phyloP scores from a whole-genome alignment of 2,797 vertebrate species.

The Pseudomugil gertrudae region DNA sequence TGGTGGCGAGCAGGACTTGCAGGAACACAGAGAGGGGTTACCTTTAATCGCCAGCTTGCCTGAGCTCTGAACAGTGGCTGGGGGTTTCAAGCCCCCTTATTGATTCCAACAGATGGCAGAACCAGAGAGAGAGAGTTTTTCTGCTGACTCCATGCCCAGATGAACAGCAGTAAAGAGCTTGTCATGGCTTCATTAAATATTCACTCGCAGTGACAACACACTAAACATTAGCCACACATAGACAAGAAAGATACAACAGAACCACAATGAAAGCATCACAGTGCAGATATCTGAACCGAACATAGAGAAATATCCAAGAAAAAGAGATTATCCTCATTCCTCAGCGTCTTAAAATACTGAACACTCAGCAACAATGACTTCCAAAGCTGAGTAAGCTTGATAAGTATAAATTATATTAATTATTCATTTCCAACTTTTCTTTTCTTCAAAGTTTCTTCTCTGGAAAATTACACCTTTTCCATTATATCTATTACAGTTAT shows the following conservation, averaged over 20 bases:
- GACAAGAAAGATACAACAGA: slow-evolving; percentile 41
- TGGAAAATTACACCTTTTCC: slow-evolving; percentile 26
- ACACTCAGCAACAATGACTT: slow-evolving; percentile 46
- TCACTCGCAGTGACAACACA: slow-evolving; percentile 70
- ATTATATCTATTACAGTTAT: slow-evolving; percentile 28
- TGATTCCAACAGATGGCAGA: slow-evolving; percentile 82
- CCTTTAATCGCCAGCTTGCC: slow-evolving; percentile 79
- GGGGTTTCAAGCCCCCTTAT: slow-evolving; percentile 71
- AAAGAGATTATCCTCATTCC: slow-evolving; percentile 52
- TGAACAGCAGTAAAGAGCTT: slow-evolving; percentile 76
- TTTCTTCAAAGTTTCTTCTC: slow-evolving; percentile 26
- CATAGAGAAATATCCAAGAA: slow-evolving; percentile 23
- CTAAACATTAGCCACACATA: slow-evolving; percentile 63
- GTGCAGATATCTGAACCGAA: slow-evolving; percentile 48
- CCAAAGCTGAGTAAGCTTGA: slow-evolving; percentile 45
- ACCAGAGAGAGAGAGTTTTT: slow-evolving; percentile 70
- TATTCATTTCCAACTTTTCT: slow-evolving; percentile 56
- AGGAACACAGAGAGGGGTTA: slow-evolving; percentile 74
- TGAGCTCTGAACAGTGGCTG: slow-evolving; percentile 66
- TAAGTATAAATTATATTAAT: slow-evolving; percentile 58
- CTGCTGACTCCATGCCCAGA: slow-evolving; percentile 79
- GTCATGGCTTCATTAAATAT: slow-evolving; percentile 78
- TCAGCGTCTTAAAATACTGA: slow-evolving; percentile 66
- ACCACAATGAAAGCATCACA: slow-evolving; percentile 53
- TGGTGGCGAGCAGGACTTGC: slow-evolving; percentile 71